These are phyloP conservation scores for Oophaga sylvatica DNA, from an alignment of 2,797 vertebrate species.

Conservation along the genomic window DNA sequence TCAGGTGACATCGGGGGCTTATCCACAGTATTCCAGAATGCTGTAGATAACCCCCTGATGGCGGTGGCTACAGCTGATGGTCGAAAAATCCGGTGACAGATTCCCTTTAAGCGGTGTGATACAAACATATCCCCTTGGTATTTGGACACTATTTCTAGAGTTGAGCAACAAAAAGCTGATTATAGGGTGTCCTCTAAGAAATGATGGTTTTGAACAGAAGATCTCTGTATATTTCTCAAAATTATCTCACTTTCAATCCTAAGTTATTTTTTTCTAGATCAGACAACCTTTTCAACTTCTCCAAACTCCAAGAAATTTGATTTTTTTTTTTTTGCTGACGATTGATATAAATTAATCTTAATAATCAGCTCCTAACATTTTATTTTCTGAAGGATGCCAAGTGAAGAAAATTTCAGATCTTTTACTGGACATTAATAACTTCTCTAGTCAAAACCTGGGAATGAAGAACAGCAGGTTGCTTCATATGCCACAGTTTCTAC, in stretches of 20 bases:
- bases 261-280: too few species aligned
- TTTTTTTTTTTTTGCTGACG: neutral
- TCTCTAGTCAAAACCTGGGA: neutral
- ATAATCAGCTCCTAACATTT: neutral
- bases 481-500: neutral
- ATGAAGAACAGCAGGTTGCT: neutral
- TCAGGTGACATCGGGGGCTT: too few species aligned
- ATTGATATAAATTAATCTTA: neutral
- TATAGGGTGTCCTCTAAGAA: neutral
- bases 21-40: too few species aligned
- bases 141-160: too few species aligned
- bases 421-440: neutral
- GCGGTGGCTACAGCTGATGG: too few species aligned
- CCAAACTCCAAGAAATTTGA: neutral
- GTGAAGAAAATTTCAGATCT: neutral
- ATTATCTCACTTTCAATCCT: neutral
- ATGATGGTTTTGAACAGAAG: neutral
- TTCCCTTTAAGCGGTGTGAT: too few species aligned
- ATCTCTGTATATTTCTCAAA: neutral
- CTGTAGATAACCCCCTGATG: too few species aligned
- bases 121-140: too few species aligned
- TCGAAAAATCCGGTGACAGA: too few species aligned
- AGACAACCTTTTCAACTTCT: neutral
- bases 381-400: neutral
- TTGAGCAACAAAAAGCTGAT: too few species aligned